Evolutionary conservation across 92 coral and sea anemone genomes (phyloP), one percentile per base, ranked within the genome.

Genomic region (Epizoanthus scotinus): DNA sequence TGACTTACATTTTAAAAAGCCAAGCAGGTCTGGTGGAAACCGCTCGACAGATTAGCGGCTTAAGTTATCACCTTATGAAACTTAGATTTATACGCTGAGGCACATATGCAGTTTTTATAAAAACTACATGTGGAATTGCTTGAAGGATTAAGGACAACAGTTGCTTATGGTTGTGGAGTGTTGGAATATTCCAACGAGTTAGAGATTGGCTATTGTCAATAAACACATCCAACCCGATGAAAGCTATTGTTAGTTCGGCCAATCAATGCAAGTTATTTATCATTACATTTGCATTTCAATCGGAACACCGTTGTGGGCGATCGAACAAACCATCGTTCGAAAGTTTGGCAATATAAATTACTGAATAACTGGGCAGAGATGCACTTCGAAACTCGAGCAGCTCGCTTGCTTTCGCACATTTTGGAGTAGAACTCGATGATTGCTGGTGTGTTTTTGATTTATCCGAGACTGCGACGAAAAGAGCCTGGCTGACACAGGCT

Each of bases 341-440:
- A 73, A 75, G 66, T 59, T 75, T 75, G 24, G 69, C 69, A 75
- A 59, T 24, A 59, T 19, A 59, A 75, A 75, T 75, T 75, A 75
- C 81, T 59, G 44, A 75, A 47, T 47, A 47, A 47, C 52, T 47
- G 13, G 52, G 52, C 15, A 10, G 52, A 75, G 69, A 75, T 75
- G 81, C 42, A 67, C 57, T 34, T 75, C 81, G 57, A 57, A 58
- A 40, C 14, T 36, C 69, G 58, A 58, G 68, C 38, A 74, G 62
- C 22, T 27, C 80, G 60, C 9, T 58, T 31, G 42, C 62, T 75
- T 31, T 75, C 53, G 79, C 28, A 42, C 68, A 14, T n/a, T 21
- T 59, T 1, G 67, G 62, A 40, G 34, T 75, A 75, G 13, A 68
- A 22, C 55, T 75, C 69, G 57, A 75, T 75, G 81, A 20, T 59